Percentiles rank a stretch among this genome's conserved stretches.
phyloP scores from a whole-genome alignment of 2,113 vertebrate species.

The Silurus asotus region DNA sequence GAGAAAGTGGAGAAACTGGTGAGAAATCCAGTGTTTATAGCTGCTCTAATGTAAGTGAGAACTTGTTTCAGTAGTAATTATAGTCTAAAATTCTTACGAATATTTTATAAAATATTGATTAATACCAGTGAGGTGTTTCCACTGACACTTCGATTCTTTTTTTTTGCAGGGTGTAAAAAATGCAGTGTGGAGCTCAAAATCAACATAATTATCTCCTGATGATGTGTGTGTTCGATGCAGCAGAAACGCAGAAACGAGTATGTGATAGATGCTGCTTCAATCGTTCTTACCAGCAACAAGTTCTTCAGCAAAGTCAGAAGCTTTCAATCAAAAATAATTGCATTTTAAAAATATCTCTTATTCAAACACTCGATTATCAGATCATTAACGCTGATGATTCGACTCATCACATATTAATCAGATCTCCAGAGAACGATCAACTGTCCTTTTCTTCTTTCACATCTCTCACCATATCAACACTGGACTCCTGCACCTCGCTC shows the following conservation, averaged over 20 bases:
- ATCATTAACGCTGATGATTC: background rate
- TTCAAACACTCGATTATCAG: background rate
- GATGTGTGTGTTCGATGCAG: conserved; percentile 21
- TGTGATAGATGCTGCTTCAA: background rate
- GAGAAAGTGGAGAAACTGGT: too few species aligned
- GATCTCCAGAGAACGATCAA: too few species aligned
- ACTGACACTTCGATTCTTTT: background rate
- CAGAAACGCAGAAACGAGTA: conserved; percentile 11
- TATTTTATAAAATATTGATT: background rate
- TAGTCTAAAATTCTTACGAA: background rate
- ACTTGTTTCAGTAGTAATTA: background rate
- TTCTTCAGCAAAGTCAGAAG: background rate
- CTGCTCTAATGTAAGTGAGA: too few species aligned
- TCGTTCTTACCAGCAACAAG: background rate
- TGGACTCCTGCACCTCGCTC: too few species aligned
- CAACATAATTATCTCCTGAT: conserved; percentile 29
- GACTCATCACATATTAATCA: too few species aligned
- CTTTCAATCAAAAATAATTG: background rate
- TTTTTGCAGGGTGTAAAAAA: background rate
- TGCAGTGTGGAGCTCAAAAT: background rate
- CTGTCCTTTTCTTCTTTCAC: too few species aligned
- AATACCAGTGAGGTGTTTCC: background rate
- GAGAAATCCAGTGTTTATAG: too few species aligned
- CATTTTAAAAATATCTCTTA: background rate
- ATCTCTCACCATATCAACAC: too few species aligned